These are phyloP conservation scores for Knipowitschia caucasica DNA, from an alignment of 2,797 vertebrate genomes.

Conservation along the genomic window DNA sequence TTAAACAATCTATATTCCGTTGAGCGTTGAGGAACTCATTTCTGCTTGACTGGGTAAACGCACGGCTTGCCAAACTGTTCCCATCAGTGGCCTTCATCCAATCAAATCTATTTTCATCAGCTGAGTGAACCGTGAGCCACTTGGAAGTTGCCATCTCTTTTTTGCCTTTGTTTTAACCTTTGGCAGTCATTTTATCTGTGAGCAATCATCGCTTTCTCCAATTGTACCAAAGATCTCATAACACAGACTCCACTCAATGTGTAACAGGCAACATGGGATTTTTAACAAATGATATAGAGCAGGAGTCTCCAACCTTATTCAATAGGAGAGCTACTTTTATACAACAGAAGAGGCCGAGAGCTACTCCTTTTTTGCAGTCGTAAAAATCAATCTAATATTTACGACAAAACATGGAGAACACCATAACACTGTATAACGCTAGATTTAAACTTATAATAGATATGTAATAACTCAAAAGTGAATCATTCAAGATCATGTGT, in stretches of 20 bases:
- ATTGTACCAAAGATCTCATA: conserved; percentile 15
- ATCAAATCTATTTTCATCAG: conserved; percentile 68
- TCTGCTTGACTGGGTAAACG: conserved; percentile 54
- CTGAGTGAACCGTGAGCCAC: conserved; percentile 46
- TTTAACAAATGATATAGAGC: too few relatives aligned
- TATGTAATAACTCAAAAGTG: too few relatives aligned
- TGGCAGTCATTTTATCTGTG: conserved; percentile 25
- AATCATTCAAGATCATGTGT: too few relatives aligned
- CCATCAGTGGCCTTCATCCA: conserved; percentile 55
- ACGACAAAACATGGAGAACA: too few relatives aligned
- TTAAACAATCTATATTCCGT: conserved; percentile 63
- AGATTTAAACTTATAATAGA: too few relatives aligned
- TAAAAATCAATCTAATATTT: too few relatives aligned
- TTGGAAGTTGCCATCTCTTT: conserved; percentile 33
- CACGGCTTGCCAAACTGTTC: conserved; percentile 60
- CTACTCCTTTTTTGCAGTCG: too few relatives aligned
- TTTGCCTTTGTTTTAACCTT: conserved; percentile 55
- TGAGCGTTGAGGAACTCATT: conserved; percentile 57
- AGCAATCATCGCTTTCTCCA: conserved; percentile 19
- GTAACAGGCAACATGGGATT: conserved; percentile 1
- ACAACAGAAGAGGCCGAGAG: too few relatives aligned
- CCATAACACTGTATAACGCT: too few relatives aligned
- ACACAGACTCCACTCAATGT: conserved; percentile 1
- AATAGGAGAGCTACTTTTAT: too few relatives aligned
- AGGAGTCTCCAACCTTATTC: too few relatives aligned